Evolutionary conservation across 2,888 invertebrate genomes (phyloP).

Genomic region (Ariolimax columbianus): DNA sequence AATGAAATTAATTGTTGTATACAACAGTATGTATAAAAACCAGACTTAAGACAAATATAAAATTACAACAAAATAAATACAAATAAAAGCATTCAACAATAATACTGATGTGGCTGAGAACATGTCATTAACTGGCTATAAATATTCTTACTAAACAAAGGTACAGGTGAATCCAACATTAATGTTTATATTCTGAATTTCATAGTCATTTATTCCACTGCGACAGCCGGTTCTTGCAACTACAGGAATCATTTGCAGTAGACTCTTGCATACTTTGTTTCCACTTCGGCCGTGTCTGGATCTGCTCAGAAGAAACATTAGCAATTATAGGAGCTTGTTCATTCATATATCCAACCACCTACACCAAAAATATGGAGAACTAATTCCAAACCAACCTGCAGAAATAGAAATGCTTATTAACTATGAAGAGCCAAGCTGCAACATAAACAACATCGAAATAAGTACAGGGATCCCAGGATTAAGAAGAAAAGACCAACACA

Average conservation of each 20-base stretch:
- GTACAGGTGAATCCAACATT: slow-evolving; percentile 30
- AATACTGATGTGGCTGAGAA: not conserved
- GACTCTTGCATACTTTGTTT: slow-evolving; percentile 17
- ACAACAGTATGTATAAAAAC: not conserved
- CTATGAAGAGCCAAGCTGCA: no score
- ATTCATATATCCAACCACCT: no score
- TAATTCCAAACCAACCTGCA: no score
- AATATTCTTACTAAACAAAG: no score
- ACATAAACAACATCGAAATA: no score
- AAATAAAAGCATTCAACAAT: no score
- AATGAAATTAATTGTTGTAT: no score
- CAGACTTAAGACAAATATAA: not conserved
- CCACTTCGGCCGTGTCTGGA: not conserved
- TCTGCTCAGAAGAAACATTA: not conserved
- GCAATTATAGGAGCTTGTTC: not conserved
- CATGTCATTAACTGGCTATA: not conserved
- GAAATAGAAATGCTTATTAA: no score
- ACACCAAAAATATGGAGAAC: no score
- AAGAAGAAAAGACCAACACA: no score
- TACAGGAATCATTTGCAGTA: slow-evolving; percentile 26
- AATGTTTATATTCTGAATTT: slow-evolving; percentile 14
- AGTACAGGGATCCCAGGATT: no score
- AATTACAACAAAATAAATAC: not conserved
- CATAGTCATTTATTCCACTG: slow-evolving; percentile 14
- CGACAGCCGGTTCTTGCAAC: slow-evolving; percentile 34